These are phyloP conservation scores for Odontocerum albicorne DNA, from an alignment of 2,888 invertebrate genomes.

Conservation along the genomic window DNA sequence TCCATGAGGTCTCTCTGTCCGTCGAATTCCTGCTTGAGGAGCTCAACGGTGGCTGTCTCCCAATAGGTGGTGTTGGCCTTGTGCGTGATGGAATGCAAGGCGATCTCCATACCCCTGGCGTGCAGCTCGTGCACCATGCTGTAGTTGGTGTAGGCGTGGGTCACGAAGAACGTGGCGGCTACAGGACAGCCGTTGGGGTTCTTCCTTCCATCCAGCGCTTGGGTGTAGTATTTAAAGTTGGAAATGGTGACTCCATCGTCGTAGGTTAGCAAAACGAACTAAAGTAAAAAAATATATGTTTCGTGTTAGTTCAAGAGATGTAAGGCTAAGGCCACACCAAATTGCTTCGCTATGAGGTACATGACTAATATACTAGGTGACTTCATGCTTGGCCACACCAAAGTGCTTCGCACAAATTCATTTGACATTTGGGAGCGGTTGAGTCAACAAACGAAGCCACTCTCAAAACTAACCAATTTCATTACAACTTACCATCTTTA, in stretches of 20 bases:
- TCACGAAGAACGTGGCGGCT: conserved; percentile 69
- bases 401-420: no score
- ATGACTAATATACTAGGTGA: no score
- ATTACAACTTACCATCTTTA: no score
- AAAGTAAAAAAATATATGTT: no score
- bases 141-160: conserved; percentile 75
- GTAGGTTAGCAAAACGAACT: conserved; percentile 70
- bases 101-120: conserved; percentile 65
- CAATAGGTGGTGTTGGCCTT: conserved; percentile 58
- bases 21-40: conserved; percentile 59
- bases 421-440: no score
- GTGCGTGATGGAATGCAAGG: conserved; percentile 69
- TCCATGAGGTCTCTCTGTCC: conserved; percentile 58
- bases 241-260: conserved; percentile 63
- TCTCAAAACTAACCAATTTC: no score
- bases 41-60: conserved; percentile 55
- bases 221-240: conserved; percentile 58
- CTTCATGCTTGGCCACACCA: no score
- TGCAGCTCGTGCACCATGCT: conserved; percentile 61
- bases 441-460: no score
- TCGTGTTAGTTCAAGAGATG: no score
- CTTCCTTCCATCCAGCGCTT: conserved; percentile 51
- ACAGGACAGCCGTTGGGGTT: conserved; percentile 68
- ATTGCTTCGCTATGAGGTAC: no score
- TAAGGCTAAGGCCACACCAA: no score